Base-by-base conservation (phyloP, 2,888 invertebrate genomes). In the Scrobipalpa atriplicella region DNA sequence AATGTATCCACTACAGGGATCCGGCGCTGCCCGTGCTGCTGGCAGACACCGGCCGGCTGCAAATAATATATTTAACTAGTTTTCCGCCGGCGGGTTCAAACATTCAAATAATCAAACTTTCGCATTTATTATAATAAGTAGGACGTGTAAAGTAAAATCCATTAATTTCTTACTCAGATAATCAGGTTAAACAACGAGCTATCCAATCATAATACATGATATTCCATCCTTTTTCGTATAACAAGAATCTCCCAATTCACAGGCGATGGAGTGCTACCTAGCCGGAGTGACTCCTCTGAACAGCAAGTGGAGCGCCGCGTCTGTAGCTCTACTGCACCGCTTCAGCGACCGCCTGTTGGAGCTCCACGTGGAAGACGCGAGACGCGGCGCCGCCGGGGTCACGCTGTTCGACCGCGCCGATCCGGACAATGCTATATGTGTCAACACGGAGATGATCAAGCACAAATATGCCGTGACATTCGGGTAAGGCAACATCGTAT, bases 211-310 rank as follows among this genome's bases (percentile, higher is more conserved):
- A n/a, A n/a, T n/a, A n/a, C n/a, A n/a, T n/a, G n/a, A n/a, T n/a
- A n/a, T n/a, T n/a, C n/a, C n/a, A n/a, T n/a, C n/a, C n/a, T n/a
- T n/a, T 29, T 29, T 29, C 29, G 29, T 29, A n/a, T n/a, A n/a
- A n/a, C n/a, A n/a, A n/a, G 2, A 29, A 29, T 29, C 2, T 29
- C 29, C 5, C 29, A 29, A 29, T 36, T 60, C 68, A 11, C 72
- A 92, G 92, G 83, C 90, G 0, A 83, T 83, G 0, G 89, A 90
- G 67, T 92, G 92, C 68, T 86, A 90, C 71, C 75, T 92, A 16
- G 85, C 87, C 0, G 90, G 90, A 1, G 82, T 92, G 36, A 88
- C 89, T 5, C 88, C 92, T 0, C 72, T 81, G 0, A 86, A 86
- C 71, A 88, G 86, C 70, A 83, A 83, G 64, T 92, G 92, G 92